Conservation (phyloP, 2,797 vertebrate species). For the Fundulus diaphanus region DNA sequence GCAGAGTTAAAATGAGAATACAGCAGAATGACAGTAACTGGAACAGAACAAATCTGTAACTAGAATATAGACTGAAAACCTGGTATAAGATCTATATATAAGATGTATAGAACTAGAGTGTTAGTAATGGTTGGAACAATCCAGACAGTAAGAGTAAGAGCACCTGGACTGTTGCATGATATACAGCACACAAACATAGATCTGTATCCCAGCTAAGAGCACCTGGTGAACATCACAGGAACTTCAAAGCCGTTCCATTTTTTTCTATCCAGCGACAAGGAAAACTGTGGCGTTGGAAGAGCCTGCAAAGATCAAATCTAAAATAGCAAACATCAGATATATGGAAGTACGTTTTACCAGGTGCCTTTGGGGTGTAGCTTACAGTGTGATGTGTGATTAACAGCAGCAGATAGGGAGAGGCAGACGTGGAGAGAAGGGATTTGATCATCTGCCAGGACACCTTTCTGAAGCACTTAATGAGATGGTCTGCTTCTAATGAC, state of each 20-base stretch:
- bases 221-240: constrained; percentile 4
- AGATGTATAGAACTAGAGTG: neutral
- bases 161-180: neutral
- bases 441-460: constrained; percentile 21
- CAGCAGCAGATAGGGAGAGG: constrained; percentile 15
- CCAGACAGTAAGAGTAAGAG: neutral
- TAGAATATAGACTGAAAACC: neutral
- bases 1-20: neutral
- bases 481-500: constrained; percentile 17
- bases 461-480: constrained; percentile 27
- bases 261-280: too few species aligned
- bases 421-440: constrained; percentile 34
- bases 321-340: neutral
- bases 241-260: neutral
- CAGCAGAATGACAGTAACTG: neutral
- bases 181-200: neutral
- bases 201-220: neutral
- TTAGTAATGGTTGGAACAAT: too few species aligned
- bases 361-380: neutral
- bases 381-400: constrained; percentile 1
- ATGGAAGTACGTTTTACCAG: neutral
- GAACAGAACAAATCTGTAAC: too few species aligned
- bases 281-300: neutral
- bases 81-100: too few species aligned
- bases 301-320: neutral